Conservation (phyloP, 2,797 vertebrate species). For the Pygocentrus nattereri region DNA sequence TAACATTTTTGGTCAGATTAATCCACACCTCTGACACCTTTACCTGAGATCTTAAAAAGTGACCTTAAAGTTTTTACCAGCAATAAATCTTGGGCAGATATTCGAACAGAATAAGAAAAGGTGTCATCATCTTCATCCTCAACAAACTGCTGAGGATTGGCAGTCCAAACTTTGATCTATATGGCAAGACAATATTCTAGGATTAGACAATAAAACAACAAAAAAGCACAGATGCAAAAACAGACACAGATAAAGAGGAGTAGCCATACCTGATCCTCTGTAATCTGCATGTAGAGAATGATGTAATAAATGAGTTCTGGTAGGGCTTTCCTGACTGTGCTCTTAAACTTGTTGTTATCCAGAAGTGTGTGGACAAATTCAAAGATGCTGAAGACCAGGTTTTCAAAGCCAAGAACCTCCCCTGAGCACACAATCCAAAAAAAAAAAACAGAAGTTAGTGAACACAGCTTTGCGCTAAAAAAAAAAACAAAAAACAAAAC, state of each 20-base stretch:
- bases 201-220: background rate
- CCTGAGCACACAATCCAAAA: conserved; percentile 74
- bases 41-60: background rate
- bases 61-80: conserved; percentile 81
- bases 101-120: conserved; percentile 97
- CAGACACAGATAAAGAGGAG: background rate
- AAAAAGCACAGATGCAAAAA: background rate
- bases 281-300: conserved; percentile 99
- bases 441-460: background rate
- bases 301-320: conserved; percentile 98
- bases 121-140: conserved; percentile 99
- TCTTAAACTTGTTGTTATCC: conserved; percentile 98
- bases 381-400: conserved; percentile 98
- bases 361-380: conserved; percentile 97
- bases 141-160: conserved; percentile 97
- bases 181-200: conserved; percentile 5
- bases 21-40: background rate
- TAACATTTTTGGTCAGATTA: background rate
- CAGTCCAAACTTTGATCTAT: conserved; percentile 97
- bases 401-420: conserved; percentile 98
- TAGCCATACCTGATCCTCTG: conserved; percentile 92
- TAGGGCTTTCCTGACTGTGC: conserved; percentile 95
- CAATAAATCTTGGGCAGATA: conserved; percentile 95
- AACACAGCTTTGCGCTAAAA: background rate
- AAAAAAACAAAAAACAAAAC: background rate